Percentiles rank a stretch among this genome's conserved stretches.
Conservation (phyloP, 1,140 invertebrate species). For the Yoshiicerus persimilis region DNA sequence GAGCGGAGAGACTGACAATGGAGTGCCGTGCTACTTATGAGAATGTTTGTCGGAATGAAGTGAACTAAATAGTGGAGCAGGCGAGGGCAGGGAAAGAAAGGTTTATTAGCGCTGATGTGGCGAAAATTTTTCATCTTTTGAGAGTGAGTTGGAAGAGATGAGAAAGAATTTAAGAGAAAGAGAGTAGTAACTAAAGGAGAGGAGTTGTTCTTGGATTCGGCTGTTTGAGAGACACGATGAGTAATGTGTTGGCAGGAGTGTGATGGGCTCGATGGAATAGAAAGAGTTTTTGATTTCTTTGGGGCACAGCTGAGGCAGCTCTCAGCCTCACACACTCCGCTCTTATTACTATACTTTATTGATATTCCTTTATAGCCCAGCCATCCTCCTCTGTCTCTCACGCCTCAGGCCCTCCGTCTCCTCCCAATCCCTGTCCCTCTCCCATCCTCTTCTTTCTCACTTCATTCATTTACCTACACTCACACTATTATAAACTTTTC, state of each 20-base stretch:
- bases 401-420: too few species aligned
- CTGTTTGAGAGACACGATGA: slow-evolving; percentile 42
- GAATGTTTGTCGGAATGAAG: too few species aligned
- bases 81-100: not conserved
- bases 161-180: not conserved
- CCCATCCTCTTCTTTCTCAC: not conserved
- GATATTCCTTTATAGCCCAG: slow-evolving; percentile 32
- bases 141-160: not conserved
- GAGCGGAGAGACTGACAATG: too few species aligned
- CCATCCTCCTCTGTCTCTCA: too few species aligned
- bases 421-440: not conserved
- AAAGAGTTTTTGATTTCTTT: slow-evolving; percentile 47
- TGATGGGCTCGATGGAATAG: slow-evolving; percentile 42
- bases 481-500: too few species aligned
- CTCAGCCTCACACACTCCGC: slow-evolving; percentile 32
- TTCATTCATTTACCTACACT: too few species aligned
- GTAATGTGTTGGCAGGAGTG: slow-evolving; percentile 43
- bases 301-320: slow-evolving; percentile 46
- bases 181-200: not conserved
- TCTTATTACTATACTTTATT: slow-evolving; percentile 21
- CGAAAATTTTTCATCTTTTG: slow-evolving; percentile 31
- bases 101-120: slow-evolving; percentile 42
- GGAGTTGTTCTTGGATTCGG: not conserved
- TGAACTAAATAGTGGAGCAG: not conserved
- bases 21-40: too few species aligned